Base-by-base conservation (phyloP, 2,797 vertebrate species). In the Lophotriccus pileatus region DNA sequence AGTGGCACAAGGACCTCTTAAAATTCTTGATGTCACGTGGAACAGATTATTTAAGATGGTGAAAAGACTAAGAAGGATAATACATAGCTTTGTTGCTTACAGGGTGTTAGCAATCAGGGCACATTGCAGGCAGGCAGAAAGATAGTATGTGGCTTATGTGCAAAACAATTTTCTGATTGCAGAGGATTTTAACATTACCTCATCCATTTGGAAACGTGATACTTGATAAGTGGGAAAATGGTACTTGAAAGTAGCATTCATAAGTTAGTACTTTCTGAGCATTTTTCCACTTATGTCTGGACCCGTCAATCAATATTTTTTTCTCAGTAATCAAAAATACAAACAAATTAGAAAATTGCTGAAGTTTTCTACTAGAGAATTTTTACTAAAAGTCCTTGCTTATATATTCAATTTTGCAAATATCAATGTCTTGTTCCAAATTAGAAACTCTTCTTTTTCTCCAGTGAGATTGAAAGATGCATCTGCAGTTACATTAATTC, bases 81-180 rank as follows among this genome's bases (percentile, higher is more conserved):
- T 19, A 30, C 37, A 20, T 2, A 52, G 47, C 43, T 49, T 67
- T 92, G 78, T 85, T 72, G 62, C 56, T 58, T 83, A 36, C 14
- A 49, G 39, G 32, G 60, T 1, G 2, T 78, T 90, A 88, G 15
- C 30, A 94, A 46, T 76, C n/a, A 70, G 64, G 50, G 43, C 62
- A 81, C 55, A 62, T 62, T 84, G 60, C 46, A 84, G 64, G n/a
- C 79, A 84, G 85, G 55, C 52, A 81, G 79, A 85, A 90, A 50
- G 47, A 93, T 50, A 90, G 62, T 39, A 27, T 77, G 25, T 68
- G 82, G 37, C 36, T 88, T 84, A 72, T 12, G 63, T 28, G 60
- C 64, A 86, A 82, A 87, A 95, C 30, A 72, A 27, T 84, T 91
- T 94, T 96, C 66, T 93, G 66, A 67, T 91, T 89, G 89, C 83